Base-by-base conservation (phyloP, 2,113 vertebrate species). In the Alouatta palliata region DNA sequence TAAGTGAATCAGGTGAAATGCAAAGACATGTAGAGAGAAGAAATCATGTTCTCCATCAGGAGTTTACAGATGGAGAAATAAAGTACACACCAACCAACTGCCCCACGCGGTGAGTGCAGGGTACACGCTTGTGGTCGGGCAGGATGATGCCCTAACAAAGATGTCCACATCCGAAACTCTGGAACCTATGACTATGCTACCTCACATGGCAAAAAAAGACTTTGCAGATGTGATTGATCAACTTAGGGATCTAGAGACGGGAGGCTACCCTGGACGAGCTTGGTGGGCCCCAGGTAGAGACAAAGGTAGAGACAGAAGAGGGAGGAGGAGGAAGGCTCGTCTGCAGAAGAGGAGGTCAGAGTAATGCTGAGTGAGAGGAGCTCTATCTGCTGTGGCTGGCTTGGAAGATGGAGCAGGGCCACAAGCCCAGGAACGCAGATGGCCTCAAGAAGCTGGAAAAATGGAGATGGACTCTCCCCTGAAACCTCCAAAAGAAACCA, bases 101-200 rank as follows among this genome's bases (percentile, higher is more conserved):
- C 14, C 27, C 1, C n/a, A 1, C 0, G 1, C 0, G 30, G n/a
- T 1, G 30, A 27, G 11, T 6, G 1, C 66, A 64, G 6, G 5
- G 4, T 8, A 17, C 20, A 32, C 1, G 10, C n/a, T 7, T 35
- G 19, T 10, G 37, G 54, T 21, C 16, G 0, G 61, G 64, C 27
- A 20, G 86, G 19, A 7, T 0, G 13, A 23, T 0, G 37, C 3
- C 7, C 1, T 64, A 6, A 9, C 12, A 12, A 21, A 52, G 30
- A 76, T 0, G 23, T 3, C 37, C 19, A 1, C 2, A 8, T 40
- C 43, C 32, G 5, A 35, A n/a, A 16, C 23, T 64, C 88, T 37
- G 49, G 52, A 13, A 25, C n/a, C 58, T 20, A 5, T 5, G 23
- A 5, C 27, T n/a, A 5, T 0, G 6, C 5, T 7, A 37, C 16